Conservation (phyloP, 2,888 invertebrate species). For the Erynnis tages region DNA sequence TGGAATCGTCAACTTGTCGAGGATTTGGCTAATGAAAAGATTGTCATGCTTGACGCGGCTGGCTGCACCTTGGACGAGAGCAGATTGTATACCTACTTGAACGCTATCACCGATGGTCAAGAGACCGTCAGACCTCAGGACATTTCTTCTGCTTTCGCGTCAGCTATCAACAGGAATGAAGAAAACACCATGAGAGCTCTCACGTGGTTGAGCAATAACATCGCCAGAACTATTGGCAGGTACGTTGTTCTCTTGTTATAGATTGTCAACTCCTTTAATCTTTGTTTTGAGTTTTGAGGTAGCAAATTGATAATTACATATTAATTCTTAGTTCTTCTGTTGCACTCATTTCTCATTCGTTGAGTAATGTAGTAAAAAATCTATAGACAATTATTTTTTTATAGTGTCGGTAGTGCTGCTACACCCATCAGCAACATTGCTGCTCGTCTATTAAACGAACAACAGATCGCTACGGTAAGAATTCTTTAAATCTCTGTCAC, state of each 20-base stretch:
- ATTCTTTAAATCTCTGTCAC: no score
- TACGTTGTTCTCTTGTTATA: constrained; percentile 16
- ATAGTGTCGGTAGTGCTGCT: constrained; percentile 51
- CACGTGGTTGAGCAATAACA: constrained; percentile 62
- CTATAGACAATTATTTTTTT: constrained; percentile 29
- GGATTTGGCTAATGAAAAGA: constrained; percentile 85
- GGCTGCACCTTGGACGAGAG: constrained; percentile 83
- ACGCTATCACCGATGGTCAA: constrained; percentile 48
- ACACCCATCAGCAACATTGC: constrained; percentile 55
- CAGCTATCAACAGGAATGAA: constrained; percentile 79
- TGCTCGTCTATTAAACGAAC: constrained; percentile 54
- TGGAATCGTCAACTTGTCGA: constrained; percentile 82
- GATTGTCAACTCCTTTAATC: no score
- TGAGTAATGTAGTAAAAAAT: no score
- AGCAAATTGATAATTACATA: no score
- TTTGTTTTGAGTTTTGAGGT: no score
- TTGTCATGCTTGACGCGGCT: constrained; percentile 83
- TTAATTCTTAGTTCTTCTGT: no score
- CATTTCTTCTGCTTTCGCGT: constrained; percentile 57
- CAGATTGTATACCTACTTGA: constrained; percentile 52
- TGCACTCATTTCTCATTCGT: no score
- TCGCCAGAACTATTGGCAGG: constrained; percentile 8
- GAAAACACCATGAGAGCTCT: constrained; percentile 79
- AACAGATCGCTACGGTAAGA: constrained; percentile 54
- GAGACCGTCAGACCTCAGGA: constrained; percentile 67